Evolutionary conservation across 2,113 vertebrate species (phyloP).

Genomic region (Poicephalus meyeri): DNA sequence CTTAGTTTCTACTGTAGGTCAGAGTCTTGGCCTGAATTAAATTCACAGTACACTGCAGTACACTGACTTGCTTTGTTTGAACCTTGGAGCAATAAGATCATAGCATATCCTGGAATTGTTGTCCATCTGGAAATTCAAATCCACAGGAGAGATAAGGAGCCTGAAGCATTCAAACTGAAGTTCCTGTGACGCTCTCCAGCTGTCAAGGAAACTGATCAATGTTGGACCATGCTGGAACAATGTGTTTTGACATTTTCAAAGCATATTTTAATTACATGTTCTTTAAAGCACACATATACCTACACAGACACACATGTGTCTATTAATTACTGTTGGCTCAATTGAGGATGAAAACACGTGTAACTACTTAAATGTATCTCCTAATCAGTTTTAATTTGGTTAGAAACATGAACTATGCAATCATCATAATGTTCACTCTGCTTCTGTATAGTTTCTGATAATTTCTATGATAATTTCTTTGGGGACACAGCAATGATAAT

Average conservation of each 20-base stretch:
- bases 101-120: background rate
- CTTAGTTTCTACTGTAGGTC: background rate
- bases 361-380: background rate
- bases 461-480: background rate
- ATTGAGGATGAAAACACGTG: background rate
- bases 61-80: background rate
- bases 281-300: background rate
- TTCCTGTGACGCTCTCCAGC: background rate
- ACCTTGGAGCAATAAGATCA: background rate
- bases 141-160: background rate
- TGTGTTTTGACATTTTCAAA: conserved; percentile 36
- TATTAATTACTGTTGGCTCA: background rate
- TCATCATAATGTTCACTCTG: background rate
- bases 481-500: background rate
- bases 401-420: background rate
- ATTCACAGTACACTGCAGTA: background rate
- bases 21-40: background rate
- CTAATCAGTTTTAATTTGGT: background rate
- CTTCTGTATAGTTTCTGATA: background rate
- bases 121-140: conserved; percentile 38
- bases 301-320: background rate
- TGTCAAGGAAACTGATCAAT: conserved; percentile 15
- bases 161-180: conserved; percentile 6
- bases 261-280: background rate
- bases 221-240: background rate